phyloP scores from a whole-genome alignment of 2,113 vertebrate species.

The Marmota monax region DNA sequence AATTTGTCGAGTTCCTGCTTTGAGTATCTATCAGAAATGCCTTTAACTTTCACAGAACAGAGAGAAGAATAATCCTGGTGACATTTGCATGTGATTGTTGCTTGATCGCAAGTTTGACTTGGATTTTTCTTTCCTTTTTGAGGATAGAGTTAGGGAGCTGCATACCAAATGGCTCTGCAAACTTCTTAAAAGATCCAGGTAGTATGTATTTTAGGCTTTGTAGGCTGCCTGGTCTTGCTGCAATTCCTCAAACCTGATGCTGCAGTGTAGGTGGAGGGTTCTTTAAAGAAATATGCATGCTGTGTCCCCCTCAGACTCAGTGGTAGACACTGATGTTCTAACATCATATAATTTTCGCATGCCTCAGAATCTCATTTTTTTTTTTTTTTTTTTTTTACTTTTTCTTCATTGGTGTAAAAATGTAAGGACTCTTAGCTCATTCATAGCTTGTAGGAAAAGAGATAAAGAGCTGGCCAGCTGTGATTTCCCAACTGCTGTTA shows the following conservation, averaged over 20 bases:
- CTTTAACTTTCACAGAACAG: fast-evolving
- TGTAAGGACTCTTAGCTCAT: fast-evolving
- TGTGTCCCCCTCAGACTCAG: fast-evolving
- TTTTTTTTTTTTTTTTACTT: not conserved
- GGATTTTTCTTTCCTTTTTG: not conserved
- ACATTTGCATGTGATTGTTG: fast-evolving
- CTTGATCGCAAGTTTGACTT: not conserved
- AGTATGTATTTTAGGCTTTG: not conserved
- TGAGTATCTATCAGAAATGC: not conserved
- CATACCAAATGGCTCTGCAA: fast-evolving
- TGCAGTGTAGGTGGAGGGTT: fast-evolving
- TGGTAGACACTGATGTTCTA: not conserved
- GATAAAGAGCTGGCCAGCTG: not conserved
- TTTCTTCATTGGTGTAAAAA: not conserved
- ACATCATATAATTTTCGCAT: not conserved
- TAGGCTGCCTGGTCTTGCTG: fast-evolving
- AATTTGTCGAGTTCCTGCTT: too few species aligned
- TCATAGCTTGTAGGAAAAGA: not conserved
- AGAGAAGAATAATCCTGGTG: fast-evolving
- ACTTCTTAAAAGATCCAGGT: not conserved
- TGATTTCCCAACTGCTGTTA: fast-evolving
- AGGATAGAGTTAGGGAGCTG: too few species aligned
- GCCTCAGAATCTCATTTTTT: not conserved
- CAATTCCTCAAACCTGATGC: fast-evolving
- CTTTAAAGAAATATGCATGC: fast-evolving